Conservation (phyloP, 2,888 invertebrate species). For the Pyrgus malvae region DNA sequence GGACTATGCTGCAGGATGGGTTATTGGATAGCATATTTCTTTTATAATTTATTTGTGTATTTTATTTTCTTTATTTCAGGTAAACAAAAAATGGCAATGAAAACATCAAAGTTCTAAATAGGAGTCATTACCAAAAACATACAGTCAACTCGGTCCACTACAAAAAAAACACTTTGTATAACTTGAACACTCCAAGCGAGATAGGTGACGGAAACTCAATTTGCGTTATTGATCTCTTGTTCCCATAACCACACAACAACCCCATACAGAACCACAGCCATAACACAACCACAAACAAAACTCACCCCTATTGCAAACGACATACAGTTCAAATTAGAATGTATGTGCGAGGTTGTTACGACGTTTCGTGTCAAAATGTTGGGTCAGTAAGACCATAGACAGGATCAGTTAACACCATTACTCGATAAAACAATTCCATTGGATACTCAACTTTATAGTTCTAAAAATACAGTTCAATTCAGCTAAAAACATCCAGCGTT, state of each 20-base stretch:
- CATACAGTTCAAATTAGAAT: constrained; percentile 2
- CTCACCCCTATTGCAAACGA: background rate
- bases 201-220: constrained; percentile 58
- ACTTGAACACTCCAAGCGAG: constrained; percentile 21
- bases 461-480: constrained; percentile 6
- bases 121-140: constrained; percentile 26
- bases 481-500: background rate
- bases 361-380: background rate
- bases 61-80: too few species aligned
- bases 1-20: too few species aligned
- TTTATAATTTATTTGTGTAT: too few species aligned
- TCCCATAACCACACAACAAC: constrained; percentile 35
- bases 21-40: too few species aligned
- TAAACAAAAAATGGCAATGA: background rate
- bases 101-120: background rate
- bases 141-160: background rate
- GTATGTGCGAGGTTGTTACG: background rate
- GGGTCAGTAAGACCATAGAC: constrained; percentile 21
- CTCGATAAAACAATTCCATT: constrained; percentile 1
- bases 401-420: constrained; percentile 20
- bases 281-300: background rate
- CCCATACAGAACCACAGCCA: background rate
- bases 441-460: constrained; percentile 1
- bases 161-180: constrained; percentile 5
- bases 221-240: constrained; percentile 58